Evolutionary conservation across 2,888 invertebrate genomes (phyloP).

Genomic region (Nomada ruficornis): DNA sequence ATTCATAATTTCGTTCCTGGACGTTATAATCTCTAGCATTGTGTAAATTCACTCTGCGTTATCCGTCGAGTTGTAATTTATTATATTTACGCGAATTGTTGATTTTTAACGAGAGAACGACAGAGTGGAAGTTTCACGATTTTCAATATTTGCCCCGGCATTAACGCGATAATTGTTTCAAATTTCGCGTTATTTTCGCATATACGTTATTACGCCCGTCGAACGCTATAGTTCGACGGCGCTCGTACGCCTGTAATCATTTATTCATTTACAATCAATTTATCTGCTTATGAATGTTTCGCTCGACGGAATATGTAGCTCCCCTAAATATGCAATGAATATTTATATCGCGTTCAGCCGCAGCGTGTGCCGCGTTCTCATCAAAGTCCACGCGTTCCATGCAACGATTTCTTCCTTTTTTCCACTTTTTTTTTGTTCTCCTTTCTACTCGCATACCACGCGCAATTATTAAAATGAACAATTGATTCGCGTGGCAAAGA

Average conservation of each 20-base stretch:
- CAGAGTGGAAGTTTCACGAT: not conserved
- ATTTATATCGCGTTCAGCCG: constrained; percentile 31
- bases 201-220: not conserved
- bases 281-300: constrained; percentile 48
- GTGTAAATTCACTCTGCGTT: not conserved
- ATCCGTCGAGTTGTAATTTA: not conserved
- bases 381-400: constrained; percentile 7
- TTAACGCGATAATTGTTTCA: constrained; percentile 14
- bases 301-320: constrained; percentile 7
- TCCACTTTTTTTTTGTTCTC: not conserved
- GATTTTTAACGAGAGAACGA: not conserved
- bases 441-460: no score
- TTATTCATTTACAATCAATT: constrained; percentile 52
- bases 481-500: not conserved
- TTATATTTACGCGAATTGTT: not conserved
- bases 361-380: not conserved
- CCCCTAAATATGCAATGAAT: constrained; percentile 47
- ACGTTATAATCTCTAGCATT: not conserved
- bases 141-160: constrained; percentile 9
- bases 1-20: no score
- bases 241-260: constrained; percentile 20
- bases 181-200: constrained; percentile 6
- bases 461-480: constrained; percentile 18
- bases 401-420: not conserved
- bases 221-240: not conserved